Evolutionary conservation across 1,140 invertebrate genomes (phyloP).

Genomic region (Dreissena rostriformis): DNA sequence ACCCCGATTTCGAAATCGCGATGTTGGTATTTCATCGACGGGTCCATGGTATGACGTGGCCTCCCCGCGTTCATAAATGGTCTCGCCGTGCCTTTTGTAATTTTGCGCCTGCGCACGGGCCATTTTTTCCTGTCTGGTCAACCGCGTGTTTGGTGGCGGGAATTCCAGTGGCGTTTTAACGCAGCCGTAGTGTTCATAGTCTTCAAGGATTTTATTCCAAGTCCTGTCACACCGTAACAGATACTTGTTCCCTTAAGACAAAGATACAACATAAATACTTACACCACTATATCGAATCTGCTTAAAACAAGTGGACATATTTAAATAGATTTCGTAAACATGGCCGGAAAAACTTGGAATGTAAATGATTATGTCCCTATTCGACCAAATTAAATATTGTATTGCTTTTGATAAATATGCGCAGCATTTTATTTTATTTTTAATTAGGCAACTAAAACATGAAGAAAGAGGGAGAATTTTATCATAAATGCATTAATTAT

Average conservation of each 20-base stretch:
- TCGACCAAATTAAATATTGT: background rate
- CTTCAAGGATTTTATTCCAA: conserved; percentile 54
- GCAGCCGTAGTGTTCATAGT: conserved; percentile 56
- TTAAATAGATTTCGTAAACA: background rate
- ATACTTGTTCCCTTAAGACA: conserved; percentile 58
- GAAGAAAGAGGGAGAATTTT: no score
- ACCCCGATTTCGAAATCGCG: no score
- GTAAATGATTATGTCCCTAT: background rate
- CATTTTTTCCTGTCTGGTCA: conserved; percentile 30
- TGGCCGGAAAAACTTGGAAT: background rate
- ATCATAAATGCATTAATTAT: no score
- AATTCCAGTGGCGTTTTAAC: conserved; percentile 50
- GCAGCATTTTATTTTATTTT: background rate
- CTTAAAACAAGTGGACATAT: background rate
- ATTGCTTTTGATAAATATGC: conserved; percentile 32
- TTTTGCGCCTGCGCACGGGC: background rate
- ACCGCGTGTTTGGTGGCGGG: conserved; percentile 39
- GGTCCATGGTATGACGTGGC: conserved; percentile 35
- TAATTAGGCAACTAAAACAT: background rate
- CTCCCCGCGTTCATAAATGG: conserved; percentile 15
- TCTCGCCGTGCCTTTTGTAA: background rate
- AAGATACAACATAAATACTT: background rate
- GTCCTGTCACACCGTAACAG: conserved; percentile 56
- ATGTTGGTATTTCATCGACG: conserved; percentile 1
- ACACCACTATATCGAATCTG: background rate